phyloP scores from a whole-genome alignment of 1,140 invertebrate species.

The Drosophila athabasca region DNA sequence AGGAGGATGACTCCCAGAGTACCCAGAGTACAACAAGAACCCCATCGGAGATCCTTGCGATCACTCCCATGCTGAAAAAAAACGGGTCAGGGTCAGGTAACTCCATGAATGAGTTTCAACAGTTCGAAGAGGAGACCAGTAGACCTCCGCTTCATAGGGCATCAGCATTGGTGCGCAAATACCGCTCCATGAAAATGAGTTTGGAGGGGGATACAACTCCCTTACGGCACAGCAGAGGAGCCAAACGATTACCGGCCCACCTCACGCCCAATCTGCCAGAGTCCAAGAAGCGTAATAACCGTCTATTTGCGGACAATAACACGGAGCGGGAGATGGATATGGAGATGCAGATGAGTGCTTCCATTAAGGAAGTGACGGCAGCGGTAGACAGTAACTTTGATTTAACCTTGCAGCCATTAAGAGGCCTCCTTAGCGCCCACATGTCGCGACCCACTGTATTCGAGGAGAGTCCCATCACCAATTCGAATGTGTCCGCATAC shows the following conservation, averaged over 20 bases:
- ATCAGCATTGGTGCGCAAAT: background rate
- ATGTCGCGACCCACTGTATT: background rate
- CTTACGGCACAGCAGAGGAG: background rate
- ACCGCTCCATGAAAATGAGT: constrained; percentile 11
- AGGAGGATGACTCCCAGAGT: constrained; percentile 12
- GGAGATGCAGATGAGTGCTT: background rate
- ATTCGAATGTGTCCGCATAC: constrained; percentile 60
- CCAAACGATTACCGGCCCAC: constrained; percentile 43
- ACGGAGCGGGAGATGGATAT: constrained; percentile 6
- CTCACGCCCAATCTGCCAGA: constrained; percentile 64
- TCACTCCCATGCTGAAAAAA: constrained; percentile 8
- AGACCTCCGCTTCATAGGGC: background rate
- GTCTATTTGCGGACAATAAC: constrained; percentile 1
- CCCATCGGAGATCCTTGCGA: background rate
- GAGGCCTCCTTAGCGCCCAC: too few relatives aligned
- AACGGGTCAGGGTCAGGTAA: constrained; percentile 33
- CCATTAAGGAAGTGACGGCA: background rate
- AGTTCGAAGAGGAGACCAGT: constrained; percentile 41
- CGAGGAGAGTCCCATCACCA: constrained; percentile 56
- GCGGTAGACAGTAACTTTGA: constrained; percentile 6
- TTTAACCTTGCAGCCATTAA: constrained; percentile 23
- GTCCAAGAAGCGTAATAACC: constrained; percentile 47
- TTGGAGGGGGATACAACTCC: constrained; percentile 33
- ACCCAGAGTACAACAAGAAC: background rate
- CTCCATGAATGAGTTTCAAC: constrained; percentile 57